Evolutionary conservation across 2,797 vertebrate genomes (phyloP), one percentile per base, ranked within the genome.

Genomic region (Parauchenoglanis ngamensis): DNA sequence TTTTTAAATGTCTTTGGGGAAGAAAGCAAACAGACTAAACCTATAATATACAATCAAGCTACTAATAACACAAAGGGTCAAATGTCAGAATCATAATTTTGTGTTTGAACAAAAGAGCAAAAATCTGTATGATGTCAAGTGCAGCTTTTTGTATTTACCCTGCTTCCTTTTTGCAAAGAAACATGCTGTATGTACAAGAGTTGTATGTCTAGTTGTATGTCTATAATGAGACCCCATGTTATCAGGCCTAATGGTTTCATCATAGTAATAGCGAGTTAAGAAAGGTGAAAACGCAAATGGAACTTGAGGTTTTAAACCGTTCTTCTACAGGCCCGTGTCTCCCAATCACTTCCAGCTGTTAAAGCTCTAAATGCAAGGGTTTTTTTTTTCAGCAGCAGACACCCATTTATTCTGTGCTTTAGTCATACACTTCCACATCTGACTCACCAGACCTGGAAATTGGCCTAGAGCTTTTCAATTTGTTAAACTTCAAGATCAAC

Each of bases 291-390:
- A 96, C 94, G 95, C 94, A 94, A 87, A 91, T 85, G 90, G 94
- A 93, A 94, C 90, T 90, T 96, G 96, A 94, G 96, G 94, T 95
- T 95, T 89, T 89, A 95, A 95, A 93, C 92, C 87, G 86, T 88
- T 65, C 85, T 44, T 23, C 85, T 92, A 91, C 92, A 90, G 90
- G 92, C 90, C 84, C 76, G 65, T 87, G 92, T 94, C 93, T 92
- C 93, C 90, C 93, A 96, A 97, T 97, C 94, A 94, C 94, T 97
- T 95, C 95, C 97, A 97, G 96, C 96, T 98, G 97, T 94, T 92
- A 91, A 49, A 92, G 89, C 82, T 85, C 92, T 93, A 88, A 93
- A 93, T 91, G 90, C 86, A 88, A 89, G 70, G 6, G 0, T 40
- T 23, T 44, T 80, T 28, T 28, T 25, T 54, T 31, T 31, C 57